Conservation (phyloP, 1,140 invertebrate species). For the Apis dorsata region DNA sequence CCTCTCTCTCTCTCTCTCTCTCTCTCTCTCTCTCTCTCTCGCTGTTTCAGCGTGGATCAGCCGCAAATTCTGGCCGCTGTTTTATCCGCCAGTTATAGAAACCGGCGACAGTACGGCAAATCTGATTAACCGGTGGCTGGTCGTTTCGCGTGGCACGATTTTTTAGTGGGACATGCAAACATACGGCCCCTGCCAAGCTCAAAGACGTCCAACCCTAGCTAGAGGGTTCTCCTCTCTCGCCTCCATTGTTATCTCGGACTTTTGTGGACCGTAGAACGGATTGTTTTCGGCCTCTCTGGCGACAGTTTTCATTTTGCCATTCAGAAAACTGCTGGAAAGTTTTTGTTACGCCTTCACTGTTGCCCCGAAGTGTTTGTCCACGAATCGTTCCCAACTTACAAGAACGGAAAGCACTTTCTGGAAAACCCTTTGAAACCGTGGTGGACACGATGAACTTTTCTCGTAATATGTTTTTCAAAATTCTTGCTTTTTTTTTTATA, state of each 20-base stretch:
- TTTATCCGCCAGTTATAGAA: slow-evolving; percentile 31
- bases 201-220: slow-evolving; percentile 37
- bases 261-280: slow-evolving; percentile 39
- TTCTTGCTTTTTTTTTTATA: background rate
- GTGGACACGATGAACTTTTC: background rate
- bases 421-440: background rate
- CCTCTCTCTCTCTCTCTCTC: too few relatives aligned
- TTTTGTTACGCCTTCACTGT: slow-evolving; percentile 12
- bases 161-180: slow-evolving; percentile 50
- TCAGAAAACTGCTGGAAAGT: slow-evolving; percentile 13
- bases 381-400: background rate
- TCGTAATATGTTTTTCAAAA: background rate
- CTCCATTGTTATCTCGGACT: slow-evolving; percentile 41
- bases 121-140: slow-evolving; percentile 44
- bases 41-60: background rate
- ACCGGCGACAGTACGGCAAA: slow-evolving; percentile 16
- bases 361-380: slow-evolving; percentile 4
- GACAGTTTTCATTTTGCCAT: slow-evolving; percentile 46
- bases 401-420: background rate
- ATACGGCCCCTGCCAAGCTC: slow-evolving; percentile 15
- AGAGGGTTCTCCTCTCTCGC: background rate
- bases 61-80: slow-evolving; percentile 9
- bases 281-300: slow-evolving; percentile 31
- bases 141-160: slow-evolving; percentile 27
- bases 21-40: background rate